These are phyloP conservation scores for Thunnus maccoyii DNA, from an alignment of 2,113 vertebrate genomes.

Conservation along the genomic window DNA sequence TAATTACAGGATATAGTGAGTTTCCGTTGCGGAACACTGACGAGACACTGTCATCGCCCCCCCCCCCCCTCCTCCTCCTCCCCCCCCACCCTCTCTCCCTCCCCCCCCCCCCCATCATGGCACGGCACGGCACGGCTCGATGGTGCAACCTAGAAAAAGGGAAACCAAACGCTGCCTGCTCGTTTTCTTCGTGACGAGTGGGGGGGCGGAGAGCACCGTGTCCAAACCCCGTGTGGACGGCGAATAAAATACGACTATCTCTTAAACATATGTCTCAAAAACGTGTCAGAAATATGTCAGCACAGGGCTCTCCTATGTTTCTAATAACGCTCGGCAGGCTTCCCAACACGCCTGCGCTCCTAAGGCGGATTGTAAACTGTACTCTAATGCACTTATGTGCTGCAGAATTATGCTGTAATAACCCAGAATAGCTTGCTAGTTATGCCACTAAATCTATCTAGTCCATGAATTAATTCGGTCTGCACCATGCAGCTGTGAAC, in stretches of 20 bases:
- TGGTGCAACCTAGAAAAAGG: slow-evolving; percentile 59
- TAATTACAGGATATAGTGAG: slow-evolving; percentile 46
- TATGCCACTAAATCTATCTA: slow-evolving; percentile 13
- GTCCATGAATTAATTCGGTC: slow-evolving; percentile 53
- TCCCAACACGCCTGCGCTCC: slow-evolving; percentile 52
- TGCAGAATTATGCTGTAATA: slow-evolving; percentile 57
- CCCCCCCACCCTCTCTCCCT: too few relatives aligned
- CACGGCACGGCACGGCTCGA: slow-evolving; percentile 28
- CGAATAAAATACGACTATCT: background rate
- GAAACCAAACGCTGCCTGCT: slow-evolving; percentile 10
- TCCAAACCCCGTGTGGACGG: background rate
- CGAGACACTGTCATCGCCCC: slow-evolving; percentile 14
- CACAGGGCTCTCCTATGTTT: background rate
- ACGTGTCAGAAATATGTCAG: background rate
- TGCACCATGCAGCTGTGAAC: slow-evolving; percentile 16
- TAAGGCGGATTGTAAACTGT: slow-evolving; percentile 43
- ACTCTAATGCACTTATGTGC: slow-evolving; percentile 13
- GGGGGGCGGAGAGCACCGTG: background rate
- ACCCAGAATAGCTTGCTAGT: slow-evolving; percentile 40
- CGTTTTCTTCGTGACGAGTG: background rate
- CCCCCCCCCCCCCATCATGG: slow-evolving; percentile 10
- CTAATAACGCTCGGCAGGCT: slow-evolving; percentile 3
- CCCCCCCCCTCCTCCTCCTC: too few relatives aligned
- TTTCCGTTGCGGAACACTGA: slow-evolving; percentile 67
- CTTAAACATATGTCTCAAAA: background rate